A percentile compares a stretch with the other conserved stretches of the same genome.
phyloP scores from a whole-genome alignment of 2,888 invertebrate species.

The Agrochola litura region DNA sequence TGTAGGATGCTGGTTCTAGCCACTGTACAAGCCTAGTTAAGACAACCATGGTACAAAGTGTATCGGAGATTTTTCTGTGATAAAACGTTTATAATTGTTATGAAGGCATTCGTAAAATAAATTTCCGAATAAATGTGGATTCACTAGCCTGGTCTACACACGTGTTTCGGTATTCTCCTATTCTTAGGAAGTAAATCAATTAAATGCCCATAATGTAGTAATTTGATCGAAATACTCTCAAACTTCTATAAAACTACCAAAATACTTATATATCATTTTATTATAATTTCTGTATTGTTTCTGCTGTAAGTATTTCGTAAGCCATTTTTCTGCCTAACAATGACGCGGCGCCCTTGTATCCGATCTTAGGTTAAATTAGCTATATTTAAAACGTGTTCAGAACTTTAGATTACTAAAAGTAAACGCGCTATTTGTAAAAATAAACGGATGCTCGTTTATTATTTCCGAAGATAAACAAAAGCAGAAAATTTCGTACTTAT shows the following conservation, averaged over 20 bases:
- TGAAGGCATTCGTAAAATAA: not conserved
- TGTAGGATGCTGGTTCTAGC: conserved; percentile 2
- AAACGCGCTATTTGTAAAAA: not conserved
- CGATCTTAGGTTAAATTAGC: not conserved
- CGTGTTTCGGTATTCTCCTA: not conserved
- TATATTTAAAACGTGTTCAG: conserved; percentile 1
- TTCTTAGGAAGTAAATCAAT: not conserved
- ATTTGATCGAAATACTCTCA: not conserved
- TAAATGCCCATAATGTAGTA: not conserved
- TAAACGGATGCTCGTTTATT: not conserved
- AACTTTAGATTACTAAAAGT: not conserved
- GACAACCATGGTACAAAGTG: conserved; percentile 24
- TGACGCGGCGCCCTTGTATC: too few species aligned
- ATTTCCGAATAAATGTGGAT: conserved; percentile 7
- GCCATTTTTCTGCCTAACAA: conserved; percentile 1
- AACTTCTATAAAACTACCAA: not conserved
- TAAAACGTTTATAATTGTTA: conserved; percentile 29
- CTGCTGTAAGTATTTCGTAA: not conserved
- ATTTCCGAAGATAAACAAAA: conserved; percentile 2
- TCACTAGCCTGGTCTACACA: not conserved
- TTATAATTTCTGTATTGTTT: not conserved
- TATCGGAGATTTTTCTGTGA: conserved; percentile 42
- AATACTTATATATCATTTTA: not conserved
- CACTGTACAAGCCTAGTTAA: conserved; percentile 1
- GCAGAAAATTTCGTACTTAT: not conserved